Percentiles rank a stretch among this genome's conserved stretches.
These are phyloP conservation scores for Aptenodytes patagonicus DNA, from an alignment of 2,113 vertebrate genomes.

Conservation along the genomic window DNA sequence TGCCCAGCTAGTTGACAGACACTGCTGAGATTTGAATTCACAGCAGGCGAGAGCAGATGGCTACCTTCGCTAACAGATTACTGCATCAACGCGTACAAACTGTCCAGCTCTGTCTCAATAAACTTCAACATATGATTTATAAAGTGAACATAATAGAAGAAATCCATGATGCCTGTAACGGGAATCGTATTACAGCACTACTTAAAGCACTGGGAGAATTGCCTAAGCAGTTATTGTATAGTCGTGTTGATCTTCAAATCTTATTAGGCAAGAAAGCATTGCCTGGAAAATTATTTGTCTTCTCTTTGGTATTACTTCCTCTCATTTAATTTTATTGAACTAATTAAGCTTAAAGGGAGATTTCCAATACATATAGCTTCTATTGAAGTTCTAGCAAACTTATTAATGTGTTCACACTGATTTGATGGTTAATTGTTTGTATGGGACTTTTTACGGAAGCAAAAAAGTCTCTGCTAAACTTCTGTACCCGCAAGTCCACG, in stretches of 20 bases:
- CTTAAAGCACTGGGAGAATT: slow-evolving; percentile 31
- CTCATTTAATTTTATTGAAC: slow-evolving; percentile 70
- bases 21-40: slow-evolving; percentile 30
- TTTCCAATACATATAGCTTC: slow-evolving; percentile 57
- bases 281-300: slow-evolving; percentile 57
- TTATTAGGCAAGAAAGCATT: slow-evolving; percentile 63
- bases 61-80: slow-evolving; percentile 44
- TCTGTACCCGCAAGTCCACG: background rate
- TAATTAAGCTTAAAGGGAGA: slow-evolving; percentile 67
- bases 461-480: slow-evolving; percentile 30
- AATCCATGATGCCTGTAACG: background rate
- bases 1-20: slow-evolving; percentile 24
- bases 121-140: slow-evolving; percentile 36
- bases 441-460: background rate
- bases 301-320: slow-evolving; percentile 46
- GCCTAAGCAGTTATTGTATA: slow-evolving; percentile 27
- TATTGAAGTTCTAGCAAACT: slow-evolving; percentile 23
- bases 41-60: slow-evolving; percentile 44
- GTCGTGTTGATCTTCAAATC: slow-evolving; percentile 54
- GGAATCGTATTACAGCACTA: background rate
- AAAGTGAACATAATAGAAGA: slow-evolving; percentile 13
- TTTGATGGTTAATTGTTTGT: slow-evolving; percentile 51
- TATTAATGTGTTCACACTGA: slow-evolving; percentile 27
- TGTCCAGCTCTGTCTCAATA: slow-evolving; percentile 29
- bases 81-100: background rate